Base-by-base conservation (phyloP, 2,797 vertebrate species). In the Pogoniulus pusillus region DNA sequence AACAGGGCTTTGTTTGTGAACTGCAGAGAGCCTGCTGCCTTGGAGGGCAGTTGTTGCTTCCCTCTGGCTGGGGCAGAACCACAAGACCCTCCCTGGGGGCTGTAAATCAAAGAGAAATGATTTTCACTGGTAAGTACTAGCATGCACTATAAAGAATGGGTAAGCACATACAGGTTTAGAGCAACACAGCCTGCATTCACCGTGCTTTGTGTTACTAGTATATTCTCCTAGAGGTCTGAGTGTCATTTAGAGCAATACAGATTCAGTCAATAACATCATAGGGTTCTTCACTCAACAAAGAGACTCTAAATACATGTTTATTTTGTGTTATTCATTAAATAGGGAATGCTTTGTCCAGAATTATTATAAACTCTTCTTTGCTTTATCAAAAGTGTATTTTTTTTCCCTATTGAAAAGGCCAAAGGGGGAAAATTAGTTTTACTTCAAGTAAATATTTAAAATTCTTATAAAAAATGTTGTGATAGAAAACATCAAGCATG, bases 21-120 rank as follows among this genome's bases (percentile, higher is more conserved):
- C 6, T n/a, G 16, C 30, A 70, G 55, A 82, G 18, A 66, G 8
- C 15, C 45, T 68, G 19, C 30, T 9, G 16, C 29, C 35, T 39
- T 0, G 0, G 18, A 60, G 49, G 7, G 8, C 1, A 2, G 6
- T 5, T 53, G 3, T 37, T n/a, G 27, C 14, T 84, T 70, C 32
- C 30, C 7, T 43, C 6, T 35, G 59, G 35, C 0, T 0, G 4
- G 13, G 34, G 15, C 39, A 60, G 59, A 72, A 22, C 74, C 47
- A 23, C 0, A 0, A 29, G 30, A 23, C 17, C 43, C 49, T 64
- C 0, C 0, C 22, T 0, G 1, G 20, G 10, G 5, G 6, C 4
- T 66, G 18, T n/a, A 69, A 73, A 63, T 5, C 30, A 35, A 43
- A 37, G 22, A 65, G 12, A n/a, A 83, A 24, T 3, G 35, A 59